phyloP scores from a whole-genome alignment of 2,797 vertebrate genomes.

The Alosa sapidissima region DNA sequence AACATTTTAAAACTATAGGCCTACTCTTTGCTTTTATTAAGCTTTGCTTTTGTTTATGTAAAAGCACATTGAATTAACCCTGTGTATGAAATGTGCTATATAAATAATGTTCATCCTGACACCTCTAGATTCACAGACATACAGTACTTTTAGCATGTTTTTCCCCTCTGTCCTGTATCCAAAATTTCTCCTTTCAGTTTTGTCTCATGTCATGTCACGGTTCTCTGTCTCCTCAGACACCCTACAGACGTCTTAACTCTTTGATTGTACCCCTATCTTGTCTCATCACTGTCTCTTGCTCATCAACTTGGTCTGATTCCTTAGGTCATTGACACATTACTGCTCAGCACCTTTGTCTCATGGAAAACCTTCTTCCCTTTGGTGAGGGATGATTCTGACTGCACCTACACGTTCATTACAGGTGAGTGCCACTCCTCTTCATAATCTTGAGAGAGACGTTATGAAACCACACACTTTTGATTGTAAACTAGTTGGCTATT shows the following conservation, averaged over 20 bases:
- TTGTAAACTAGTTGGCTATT: neutral
- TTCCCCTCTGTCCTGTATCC: neutral
- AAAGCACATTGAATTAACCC: too few relatives aligned
- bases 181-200: neutral
- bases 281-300: neutral
- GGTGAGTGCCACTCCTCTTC: slow-evolving; percentile 58
- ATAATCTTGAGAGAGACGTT: neutral
- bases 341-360: slow-evolving; percentile 78
- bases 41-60: too few relatives aligned
- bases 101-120: too few relatives aligned
- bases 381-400: slow-evolving; percentile 72
- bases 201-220: neutral
- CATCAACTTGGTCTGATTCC: neutral
- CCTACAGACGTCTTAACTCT: neutral
- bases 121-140: neutral
- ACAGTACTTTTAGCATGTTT: neutral
- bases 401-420: slow-evolving; percentile 84
- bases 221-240: neutral
- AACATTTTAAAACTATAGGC: too few relatives aligned
- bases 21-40: too few relatives aligned
- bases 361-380: slow-evolving; percentile 81
- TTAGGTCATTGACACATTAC: slow-evolving; percentile 75
- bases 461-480: neutral
- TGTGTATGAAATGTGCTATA: too few relatives aligned
- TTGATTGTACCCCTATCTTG: neutral